Percentiles rank a stretch among this genome's conserved stretches.
phyloP scores from a whole-genome alignment of 2,888 invertebrate species.

The Shargacucullia verbasci region DNA sequence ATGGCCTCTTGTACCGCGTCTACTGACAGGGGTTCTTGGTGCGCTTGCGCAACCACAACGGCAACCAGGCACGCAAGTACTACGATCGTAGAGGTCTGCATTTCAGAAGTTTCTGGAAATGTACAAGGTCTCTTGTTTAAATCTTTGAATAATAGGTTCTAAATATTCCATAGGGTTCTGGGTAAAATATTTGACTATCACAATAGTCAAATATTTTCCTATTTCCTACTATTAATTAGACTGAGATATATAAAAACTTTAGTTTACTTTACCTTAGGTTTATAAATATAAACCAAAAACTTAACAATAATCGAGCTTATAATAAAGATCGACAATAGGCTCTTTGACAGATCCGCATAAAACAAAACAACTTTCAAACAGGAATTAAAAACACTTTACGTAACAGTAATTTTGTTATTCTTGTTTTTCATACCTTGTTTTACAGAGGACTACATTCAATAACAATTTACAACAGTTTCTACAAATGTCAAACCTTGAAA shows the following conservation, averaged over 20 bases:
- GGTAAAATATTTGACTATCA: too few species aligned
- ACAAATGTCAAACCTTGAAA: constrained; percentile 11
- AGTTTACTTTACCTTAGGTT: too few species aligned
- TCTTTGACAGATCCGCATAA: constrained; percentile 6
- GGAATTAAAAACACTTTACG: constrained; percentile 20
- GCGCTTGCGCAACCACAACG: constrained; percentile 70
- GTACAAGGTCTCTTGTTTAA: not conserved
- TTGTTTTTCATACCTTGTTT: constrained; percentile 3
- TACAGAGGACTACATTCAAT: constrained; percentile 14
- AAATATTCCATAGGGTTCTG: too few species aligned
- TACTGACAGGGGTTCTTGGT: constrained; percentile 59
- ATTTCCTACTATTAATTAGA: too few species aligned
- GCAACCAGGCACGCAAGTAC: constrained; percentile 80
- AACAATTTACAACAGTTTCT: not conserved
- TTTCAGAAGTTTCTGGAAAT: constrained; percentile 66
- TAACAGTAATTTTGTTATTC: not conserved
- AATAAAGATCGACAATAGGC: too few species aligned
- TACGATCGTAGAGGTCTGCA: constrained; percentile 81
- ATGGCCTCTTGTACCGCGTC: constrained; percentile 67
- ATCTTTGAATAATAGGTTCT: not conserved
- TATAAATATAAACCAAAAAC: too few species aligned
- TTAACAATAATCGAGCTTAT: too few species aligned
- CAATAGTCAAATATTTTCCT: too few species aligned
- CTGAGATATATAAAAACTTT: too few species aligned
- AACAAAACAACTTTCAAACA: constrained; percentile 42